Evolutionary conservation across 2,888 invertebrate genomes (phyloP).

Genomic region (Portevinia maculata): DNA sequence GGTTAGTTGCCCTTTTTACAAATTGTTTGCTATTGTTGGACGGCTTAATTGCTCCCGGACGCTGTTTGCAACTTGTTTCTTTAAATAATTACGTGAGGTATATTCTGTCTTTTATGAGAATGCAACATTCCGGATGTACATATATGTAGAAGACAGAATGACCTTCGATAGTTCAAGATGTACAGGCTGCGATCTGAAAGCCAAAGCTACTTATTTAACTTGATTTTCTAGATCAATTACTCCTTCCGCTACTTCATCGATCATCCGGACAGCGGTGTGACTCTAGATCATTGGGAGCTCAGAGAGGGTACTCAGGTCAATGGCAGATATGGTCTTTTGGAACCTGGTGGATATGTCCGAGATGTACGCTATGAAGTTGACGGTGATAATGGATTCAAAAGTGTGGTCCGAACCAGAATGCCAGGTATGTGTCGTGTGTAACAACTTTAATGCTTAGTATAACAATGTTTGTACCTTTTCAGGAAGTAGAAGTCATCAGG

Average conservation of each 20-base stretch:
- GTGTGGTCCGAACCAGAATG: conserved; percentile 78
- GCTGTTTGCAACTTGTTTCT: conserved; percentile 28
- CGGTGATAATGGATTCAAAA: conserved; percentile 78
- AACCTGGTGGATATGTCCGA: conserved; percentile 80
- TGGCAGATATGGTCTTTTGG: conserved; percentile 79
- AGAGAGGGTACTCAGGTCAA: conserved; percentile 78
- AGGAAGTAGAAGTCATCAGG: conserved; percentile 78
- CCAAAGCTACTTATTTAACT: conserved; percentile 25
- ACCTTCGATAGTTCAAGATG: conserved; percentile 47
- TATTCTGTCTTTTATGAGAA: conserved; percentile 14
- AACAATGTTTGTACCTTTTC: not conserved
- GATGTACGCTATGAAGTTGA: conserved; percentile 80
- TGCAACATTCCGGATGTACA: conserved; percentile 26
- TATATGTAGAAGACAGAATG: conserved; percentile 6
- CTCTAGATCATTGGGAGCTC: conserved; percentile 80
- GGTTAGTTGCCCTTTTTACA: conserved; percentile 74
- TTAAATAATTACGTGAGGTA: conserved; percentile 2
- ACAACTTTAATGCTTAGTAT: not conserved
- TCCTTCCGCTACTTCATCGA: conserved; percentile 79
- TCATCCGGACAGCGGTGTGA: conserved; percentile 78
- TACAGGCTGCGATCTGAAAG: not conserved
- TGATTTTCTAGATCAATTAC: conserved; percentile 77
- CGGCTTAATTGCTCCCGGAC: conserved; percentile 59
- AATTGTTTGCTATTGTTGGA: conserved; percentile 31
- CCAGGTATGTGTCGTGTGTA: conserved; percentile 73